Conservation (phyloP, 2,797 vertebrate species). For the Sebastes trivittatus region DNA sequence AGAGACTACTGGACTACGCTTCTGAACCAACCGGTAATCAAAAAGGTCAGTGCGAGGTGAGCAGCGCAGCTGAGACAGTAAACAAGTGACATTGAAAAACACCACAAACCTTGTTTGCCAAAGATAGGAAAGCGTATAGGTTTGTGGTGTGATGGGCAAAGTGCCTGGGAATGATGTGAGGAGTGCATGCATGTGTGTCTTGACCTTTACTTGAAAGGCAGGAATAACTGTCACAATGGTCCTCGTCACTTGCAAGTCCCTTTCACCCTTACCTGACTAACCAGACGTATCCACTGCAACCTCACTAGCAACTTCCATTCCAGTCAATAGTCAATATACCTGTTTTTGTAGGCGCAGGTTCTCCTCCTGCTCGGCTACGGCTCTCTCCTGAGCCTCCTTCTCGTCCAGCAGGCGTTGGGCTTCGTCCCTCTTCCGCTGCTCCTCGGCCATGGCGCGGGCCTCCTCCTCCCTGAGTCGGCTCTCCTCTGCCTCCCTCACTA, state of each 20-base stretch:
- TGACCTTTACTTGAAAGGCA: constrained; percentile 4
- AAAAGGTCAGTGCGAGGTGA: constrained; percentile 15
- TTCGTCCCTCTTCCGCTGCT: constrained; percentile 80
- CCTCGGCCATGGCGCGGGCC: constrained; percentile 81
- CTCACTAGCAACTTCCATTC: neutral
- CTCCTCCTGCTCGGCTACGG: constrained; percentile 88
- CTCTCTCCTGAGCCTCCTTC: constrained; percentile 87
- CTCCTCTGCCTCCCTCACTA: constrained; percentile 85
- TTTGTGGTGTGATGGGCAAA: neutral
- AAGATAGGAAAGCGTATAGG: neutral
- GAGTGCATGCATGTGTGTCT: neutral
- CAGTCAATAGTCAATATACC: constrained; percentile 70
- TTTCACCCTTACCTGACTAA: neutral
- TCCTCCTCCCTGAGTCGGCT: constrained; percentile 85
- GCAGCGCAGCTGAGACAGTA: neutral
- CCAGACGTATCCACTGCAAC: neutral
- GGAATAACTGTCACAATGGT: neutral
- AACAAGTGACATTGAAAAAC: constrained; percentile 4
- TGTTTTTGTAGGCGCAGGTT: constrained; percentile 91
- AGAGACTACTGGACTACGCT: neutral
- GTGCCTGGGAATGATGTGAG: neutral
- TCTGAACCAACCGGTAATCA: neutral
- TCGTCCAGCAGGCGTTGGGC: constrained; percentile 86
- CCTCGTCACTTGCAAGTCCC: neutral
- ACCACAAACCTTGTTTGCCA: constrained; percentile 1